These are phyloP conservation scores for Montipora cactus DNA, from an alignment of 64 coral and sea anemone species.

Conservation along the genomic window DNA sequence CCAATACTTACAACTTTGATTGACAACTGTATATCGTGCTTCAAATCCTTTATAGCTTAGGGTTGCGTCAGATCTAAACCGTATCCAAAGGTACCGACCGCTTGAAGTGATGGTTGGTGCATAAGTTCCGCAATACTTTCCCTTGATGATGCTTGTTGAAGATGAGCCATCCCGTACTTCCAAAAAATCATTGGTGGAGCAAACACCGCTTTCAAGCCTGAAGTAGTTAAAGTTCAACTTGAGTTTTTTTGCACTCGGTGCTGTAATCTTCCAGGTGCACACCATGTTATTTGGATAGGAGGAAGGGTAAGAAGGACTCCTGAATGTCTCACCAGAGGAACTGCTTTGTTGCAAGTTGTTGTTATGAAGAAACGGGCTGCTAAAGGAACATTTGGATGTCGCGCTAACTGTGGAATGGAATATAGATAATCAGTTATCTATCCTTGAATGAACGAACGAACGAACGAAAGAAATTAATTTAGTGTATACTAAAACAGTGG, in stretches of 20 bases:
- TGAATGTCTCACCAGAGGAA: conserved; percentile 38
- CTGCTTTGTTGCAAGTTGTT: conserved; percentile 38
- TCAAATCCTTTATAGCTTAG: conserved; percentile 48
- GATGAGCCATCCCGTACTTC: too few species aligned
- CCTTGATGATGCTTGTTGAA: too few species aligned
- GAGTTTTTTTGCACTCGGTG: not conserved
- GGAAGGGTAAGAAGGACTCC: conserved; percentile 46
- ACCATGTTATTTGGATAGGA: conserved; percentile 69
- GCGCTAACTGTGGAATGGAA: not conserved
- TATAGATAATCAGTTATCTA: too few species aligned
- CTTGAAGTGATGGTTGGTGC: too few species aligned
- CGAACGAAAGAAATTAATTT: too few species aligned
- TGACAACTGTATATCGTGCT: conserved; percentile 21
- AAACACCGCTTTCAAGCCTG: conserved; percentile 1
- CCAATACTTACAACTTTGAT: not conserved
- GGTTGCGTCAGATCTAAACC: conserved; percentile 36
- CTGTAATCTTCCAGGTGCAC: conserved; percentile 45
- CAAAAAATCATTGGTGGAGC: too few species aligned
- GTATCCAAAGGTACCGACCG: not conserved
- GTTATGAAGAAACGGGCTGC: conserved; percentile 9
- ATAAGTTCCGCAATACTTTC: too few species aligned
- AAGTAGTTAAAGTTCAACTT: conserved; percentile 59
- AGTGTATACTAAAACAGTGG: too few species aligned
- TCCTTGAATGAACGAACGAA: too few species aligned
- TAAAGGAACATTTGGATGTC: not conserved